These are phyloP conservation scores for Hipparchia sbordonii DNA, from an alignment of 2,888 invertebrate species.

Conservation along the genomic window DNA sequence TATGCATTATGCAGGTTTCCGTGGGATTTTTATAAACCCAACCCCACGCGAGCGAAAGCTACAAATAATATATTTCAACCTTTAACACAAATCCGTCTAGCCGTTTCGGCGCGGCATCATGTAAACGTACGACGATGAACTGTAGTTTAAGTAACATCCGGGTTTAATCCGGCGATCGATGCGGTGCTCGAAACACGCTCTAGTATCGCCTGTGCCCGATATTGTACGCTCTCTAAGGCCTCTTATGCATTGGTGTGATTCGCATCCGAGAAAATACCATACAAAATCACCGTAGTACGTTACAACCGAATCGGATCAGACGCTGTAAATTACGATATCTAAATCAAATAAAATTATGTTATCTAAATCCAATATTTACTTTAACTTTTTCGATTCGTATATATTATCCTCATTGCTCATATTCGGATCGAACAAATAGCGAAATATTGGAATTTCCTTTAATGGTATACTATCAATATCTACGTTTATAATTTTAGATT, in stretches of 20 bases:
- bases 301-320: background rate
- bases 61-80: background rate
- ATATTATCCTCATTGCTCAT: background rate
- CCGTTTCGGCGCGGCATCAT: background rate
- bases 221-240: background rate
- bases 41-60: no score
- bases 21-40: no score
- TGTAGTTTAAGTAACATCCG: slow-evolving; percentile 27
- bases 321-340: background rate
- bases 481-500: no score
- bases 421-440: background rate
- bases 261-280: background rate
- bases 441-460: no score
- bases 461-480: no score
- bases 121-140: slow-evolving; percentile 28
- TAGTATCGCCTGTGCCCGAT: slow-evolving; percentile 1
- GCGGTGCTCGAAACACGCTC: slow-evolving; percentile 22
- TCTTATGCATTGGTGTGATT: background rate
- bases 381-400: no score
- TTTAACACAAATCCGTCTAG: background rate
- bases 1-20: no score
- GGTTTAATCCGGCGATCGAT: slow-evolving; percentile 36
- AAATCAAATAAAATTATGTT: no score
- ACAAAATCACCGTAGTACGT: background rate
- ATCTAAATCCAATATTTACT: no score